Evolutionary conservation across 2,888 invertebrate genomes (phyloP).

Genomic region (Itoplectis maculator): DNA sequence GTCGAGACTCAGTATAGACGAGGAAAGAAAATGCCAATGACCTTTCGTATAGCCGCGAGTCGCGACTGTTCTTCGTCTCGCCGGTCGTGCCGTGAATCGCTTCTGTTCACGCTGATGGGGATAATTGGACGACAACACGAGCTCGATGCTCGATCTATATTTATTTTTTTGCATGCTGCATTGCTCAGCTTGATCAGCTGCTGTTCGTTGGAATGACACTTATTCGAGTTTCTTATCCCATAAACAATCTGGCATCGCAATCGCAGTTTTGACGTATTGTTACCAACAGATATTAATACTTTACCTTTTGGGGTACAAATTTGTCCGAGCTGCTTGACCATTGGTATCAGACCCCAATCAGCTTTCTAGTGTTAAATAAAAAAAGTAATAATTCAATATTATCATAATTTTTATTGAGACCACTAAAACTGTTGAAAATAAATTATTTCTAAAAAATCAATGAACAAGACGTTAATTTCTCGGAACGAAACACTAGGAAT

Average conservation of each 20-base stretch:
- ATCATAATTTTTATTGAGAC: too few relatives aligned
- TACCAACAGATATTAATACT: too few relatives aligned
- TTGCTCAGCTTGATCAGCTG: background rate
- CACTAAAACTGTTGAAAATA: too few relatives aligned
- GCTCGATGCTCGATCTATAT: background rate
- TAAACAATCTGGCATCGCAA: background rate
- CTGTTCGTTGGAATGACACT: background rate
- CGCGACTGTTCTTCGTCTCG: conserved; percentile 13
- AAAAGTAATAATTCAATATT: too few relatives aligned
- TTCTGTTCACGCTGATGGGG: background rate
- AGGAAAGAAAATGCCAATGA: conserved; percentile 24
- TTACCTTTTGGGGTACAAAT: too few relatives aligned
- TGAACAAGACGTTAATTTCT: too few relatives aligned
- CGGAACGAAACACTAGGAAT: too few relatives aligned
- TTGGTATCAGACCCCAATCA: too few relatives aligned
- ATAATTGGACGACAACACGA: background rate
- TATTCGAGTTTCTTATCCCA: background rate
- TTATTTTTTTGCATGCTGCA: too few relatives aligned
- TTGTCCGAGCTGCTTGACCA: too few relatives aligned
- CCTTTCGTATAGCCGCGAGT: conserved; percentile 15
- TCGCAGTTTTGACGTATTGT: background rate
- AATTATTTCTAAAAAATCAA: too few relatives aligned
- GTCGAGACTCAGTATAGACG: conserved; percentile 14
- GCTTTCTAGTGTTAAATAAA: too few relatives aligned
- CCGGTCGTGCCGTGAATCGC: conserved; percentile 6